Evolutionary conservation across 2,113 vertebrate species (phyloP).

Genomic region (Carollia perspicillata): DNA sequence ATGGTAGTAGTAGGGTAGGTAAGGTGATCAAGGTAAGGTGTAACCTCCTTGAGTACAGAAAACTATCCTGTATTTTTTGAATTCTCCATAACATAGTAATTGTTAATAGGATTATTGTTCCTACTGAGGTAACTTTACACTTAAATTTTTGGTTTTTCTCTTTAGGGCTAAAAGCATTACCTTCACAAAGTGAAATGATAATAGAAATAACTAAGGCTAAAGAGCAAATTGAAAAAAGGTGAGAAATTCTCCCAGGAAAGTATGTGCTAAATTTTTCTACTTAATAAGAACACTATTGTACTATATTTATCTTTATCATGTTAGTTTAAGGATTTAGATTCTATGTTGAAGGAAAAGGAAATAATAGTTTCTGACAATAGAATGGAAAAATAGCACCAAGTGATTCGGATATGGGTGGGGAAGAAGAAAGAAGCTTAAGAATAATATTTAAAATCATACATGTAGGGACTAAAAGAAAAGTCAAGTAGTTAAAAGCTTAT

Average conservation of each 20-base stretch:
- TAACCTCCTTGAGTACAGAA: background rate
- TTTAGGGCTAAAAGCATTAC: slow-evolving; percentile 73
- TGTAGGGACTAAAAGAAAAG: background rate
- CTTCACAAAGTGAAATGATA: slow-evolving; percentile 57
- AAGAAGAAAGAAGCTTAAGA: background rate
- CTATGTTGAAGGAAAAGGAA: background rate
- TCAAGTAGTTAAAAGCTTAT: background rate
- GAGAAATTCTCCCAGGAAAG: slow-evolving; percentile 14
- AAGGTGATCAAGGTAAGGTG: background rate
- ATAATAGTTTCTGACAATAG: background rate
- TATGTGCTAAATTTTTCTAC: background rate
- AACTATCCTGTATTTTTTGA: slow-evolving; percentile 9
- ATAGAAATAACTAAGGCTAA: slow-evolving; percentile 51
- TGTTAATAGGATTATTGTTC: slow-evolving; percentile 3
- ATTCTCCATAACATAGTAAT: background rate
- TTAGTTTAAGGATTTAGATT: background rate
- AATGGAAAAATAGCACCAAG: background rate
- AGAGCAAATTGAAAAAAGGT: slow-evolving; percentile 68
- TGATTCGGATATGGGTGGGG: background rate
- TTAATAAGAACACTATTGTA: background rate
- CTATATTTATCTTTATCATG: background rate
- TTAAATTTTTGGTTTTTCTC: slow-evolving; percentile 25
- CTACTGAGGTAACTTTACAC: background rate
- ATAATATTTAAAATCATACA: background rate
- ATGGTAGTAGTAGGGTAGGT: background rate